Conservation (phyloP, 2,888 invertebrate genomes). For the Cataglyphis altisquamis region DNA sequence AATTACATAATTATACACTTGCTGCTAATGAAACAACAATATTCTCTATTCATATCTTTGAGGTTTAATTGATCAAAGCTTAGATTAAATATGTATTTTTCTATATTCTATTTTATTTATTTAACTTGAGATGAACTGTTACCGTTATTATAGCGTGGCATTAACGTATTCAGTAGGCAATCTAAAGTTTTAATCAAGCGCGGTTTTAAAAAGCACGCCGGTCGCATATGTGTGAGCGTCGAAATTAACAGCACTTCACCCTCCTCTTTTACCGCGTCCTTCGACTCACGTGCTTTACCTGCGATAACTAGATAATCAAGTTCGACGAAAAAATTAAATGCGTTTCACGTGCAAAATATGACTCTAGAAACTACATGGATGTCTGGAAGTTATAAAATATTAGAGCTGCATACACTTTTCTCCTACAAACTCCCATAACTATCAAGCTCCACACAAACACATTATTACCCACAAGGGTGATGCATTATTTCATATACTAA, state of each 20-base stretch:
- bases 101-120: not conserved
- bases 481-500: not conserved
- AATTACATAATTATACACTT: not conserved
- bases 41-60: slow-evolving; percentile 4
- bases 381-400: slow-evolving; percentile 43
- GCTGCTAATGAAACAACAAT: not conserved
- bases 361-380: not conserved
- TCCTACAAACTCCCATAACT: slow-evolving; percentile 5
- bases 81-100: slow-evolving; percentile 7
- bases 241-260: slow-evolving; percentile 46
- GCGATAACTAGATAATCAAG: slow-evolving; percentile 39
- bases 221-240: slow-evolving; percentile 38
- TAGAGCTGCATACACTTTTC: not conserved
- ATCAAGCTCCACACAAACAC: slow-evolving; percentile 14
- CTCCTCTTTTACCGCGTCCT: not conserved
- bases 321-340: slow-evolving; percentile 44
- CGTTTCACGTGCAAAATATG: slow-evolving; percentile 5
- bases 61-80: slow-evolving; percentile 8
- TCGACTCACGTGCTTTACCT: slow-evolving; percentile 31
- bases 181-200: slow-evolving; percentile 56
- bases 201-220: slow-evolving; percentile 36
- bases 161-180: slow-evolving; percentile 56
- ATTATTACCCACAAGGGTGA: slow-evolving; percentile 27
- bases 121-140: slow-evolving; percentile 28
- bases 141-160: slow-evolving; percentile 28